phyloP scores from a whole-genome alignment of 92 coral and sea anemone genomes.

The Epizoanthus rinbou region DNA sequence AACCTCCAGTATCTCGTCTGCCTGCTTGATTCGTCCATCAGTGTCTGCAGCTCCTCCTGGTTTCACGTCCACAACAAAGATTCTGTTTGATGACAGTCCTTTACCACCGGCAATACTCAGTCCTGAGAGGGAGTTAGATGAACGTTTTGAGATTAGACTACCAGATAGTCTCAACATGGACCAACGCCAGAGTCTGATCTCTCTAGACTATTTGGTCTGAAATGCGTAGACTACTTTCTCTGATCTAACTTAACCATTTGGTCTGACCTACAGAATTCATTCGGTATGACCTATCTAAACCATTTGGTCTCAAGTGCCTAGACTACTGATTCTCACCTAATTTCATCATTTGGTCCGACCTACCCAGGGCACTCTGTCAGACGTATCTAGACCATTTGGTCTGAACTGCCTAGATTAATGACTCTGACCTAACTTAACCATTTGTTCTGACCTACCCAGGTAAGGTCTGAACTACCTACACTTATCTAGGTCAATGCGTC shows the following conservation, averaged over 20 bases:
- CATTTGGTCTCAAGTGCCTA: background rate
- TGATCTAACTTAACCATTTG: too few relatives aligned
- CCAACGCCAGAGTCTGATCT: too few relatives aligned
- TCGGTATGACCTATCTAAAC: too few relatives aligned
- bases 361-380: too few relatives aligned
- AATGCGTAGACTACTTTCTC: background rate
- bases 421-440: too few relatives aligned
- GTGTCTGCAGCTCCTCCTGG: slow-evolving; percentile 94
- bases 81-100: slow-evolving; percentile 94
- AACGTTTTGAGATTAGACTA: background rate
- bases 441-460: background rate
- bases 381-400: too few relatives aligned
- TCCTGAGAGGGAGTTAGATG: slow-evolving; percentile 46
- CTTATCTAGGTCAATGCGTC: too few relatives aligned
- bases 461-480: too few relatives aligned
- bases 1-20: slow-evolving; percentile 96
- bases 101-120: slow-evolving; percentile 99
- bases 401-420: too few relatives aligned
- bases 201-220: background rate
- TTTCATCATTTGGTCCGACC: too few relatives aligned
- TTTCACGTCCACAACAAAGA: slow-evolving; percentile 96
- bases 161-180: too few relatives aligned
- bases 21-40: slow-evolving; percentile 91
- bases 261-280: too few relatives aligned
- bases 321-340: background rate